A percentile compares a stretch with the other conserved stretches of the same genome.
Evolutionary conservation across 2,888 invertebrate genomes (phyloP).

Genomic region (Trissolcus brochymenae): DNA sequence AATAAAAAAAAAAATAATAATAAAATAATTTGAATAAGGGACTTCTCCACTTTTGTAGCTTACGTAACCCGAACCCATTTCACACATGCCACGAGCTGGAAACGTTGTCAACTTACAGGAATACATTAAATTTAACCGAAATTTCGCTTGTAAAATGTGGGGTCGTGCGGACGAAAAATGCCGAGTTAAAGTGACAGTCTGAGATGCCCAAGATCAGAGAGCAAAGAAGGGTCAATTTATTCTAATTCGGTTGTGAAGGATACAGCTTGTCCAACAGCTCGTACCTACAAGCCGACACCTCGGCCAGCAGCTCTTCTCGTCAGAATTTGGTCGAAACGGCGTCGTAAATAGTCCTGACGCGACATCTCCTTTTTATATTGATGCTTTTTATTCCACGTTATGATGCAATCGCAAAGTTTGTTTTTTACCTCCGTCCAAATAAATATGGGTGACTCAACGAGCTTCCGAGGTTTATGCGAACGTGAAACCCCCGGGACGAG

Average conservation of each 20-base stretch:
- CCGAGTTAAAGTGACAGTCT: slow-evolving; percentile 52
- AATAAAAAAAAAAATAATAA: too few species aligned
- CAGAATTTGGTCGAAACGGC: slow-evolving; percentile 33
- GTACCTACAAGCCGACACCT: slow-evolving; percentile 60
- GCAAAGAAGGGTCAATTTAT: slow-evolving; percentile 70
- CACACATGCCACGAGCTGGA: slow-evolving; percentile 7
- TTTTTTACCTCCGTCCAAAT: too few species aligned
- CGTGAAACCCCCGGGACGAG: too few species aligned
- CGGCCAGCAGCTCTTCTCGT: slow-evolving; percentile 46
- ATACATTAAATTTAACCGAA: slow-evolving; percentile 30
- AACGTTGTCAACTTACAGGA: slow-evolving; percentile 30
- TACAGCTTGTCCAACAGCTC: slow-evolving; percentile 75
- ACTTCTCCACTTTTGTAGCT: too few species aligned
- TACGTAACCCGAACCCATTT: background rate
- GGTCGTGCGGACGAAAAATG: slow-evolving; percentile 39
- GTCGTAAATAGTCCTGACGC: slow-evolving; percentile 45
- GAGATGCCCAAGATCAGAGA: slow-evolving; percentile 51
- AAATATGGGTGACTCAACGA: too few species aligned
- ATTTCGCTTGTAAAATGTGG: slow-evolving; percentile 43
- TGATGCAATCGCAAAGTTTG: slow-evolving; percentile 22
- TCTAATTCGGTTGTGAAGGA: slow-evolving; percentile 74
- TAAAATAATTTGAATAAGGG: too few species aligned
- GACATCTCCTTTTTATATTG: slow-evolving; percentile 41
- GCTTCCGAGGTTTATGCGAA: too few species aligned
- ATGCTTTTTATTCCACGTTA: slow-evolving; percentile 44